These are phyloP conservation scores for Contarinia nasturtii DNA, from an alignment of 1,140 invertebrate genomes.

Conservation along the genomic window DNA sequence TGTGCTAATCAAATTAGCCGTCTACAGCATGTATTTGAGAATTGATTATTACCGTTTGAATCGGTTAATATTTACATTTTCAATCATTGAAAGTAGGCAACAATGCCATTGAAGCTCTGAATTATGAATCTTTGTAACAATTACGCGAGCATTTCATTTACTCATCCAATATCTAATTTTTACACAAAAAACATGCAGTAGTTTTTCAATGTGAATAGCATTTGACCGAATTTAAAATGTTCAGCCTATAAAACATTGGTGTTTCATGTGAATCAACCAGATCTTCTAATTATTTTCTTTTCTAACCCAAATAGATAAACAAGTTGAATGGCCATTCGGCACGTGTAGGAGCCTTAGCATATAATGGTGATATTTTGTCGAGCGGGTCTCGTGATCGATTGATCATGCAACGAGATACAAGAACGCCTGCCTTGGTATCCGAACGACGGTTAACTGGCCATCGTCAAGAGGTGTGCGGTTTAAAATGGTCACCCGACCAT, in stretches of 20 bases:
- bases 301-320: constrained; percentile 39
- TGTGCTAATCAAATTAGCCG: neutral
- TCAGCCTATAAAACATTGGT: neutral
- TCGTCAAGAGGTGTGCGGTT: constrained; percentile 92
- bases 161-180: no score
- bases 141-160: no score
- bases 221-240: neutral
- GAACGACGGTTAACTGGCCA: constrained; percentile 75
- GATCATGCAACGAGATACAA: constrained; percentile 87
- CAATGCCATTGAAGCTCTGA: no score
- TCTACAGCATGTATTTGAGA: neutral
- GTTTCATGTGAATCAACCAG: no score
- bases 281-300: neutral
- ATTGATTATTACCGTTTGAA: neutral
- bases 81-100: neutral
- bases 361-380: constrained; percentile 94
- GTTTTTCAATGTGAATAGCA: neutral
- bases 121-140: no score
- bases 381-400: constrained; percentile 88
- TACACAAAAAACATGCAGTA: neutral
- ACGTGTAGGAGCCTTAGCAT: constrained; percentile 83
- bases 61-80: neutral
- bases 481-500: constrained; percentile 99
- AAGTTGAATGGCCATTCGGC: constrained; percentile 86
- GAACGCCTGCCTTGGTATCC: constrained; percentile 58